Base-by-base conservation (phyloP, 2,113 vertebrate species). In the Mesitornis unicolor region DNA sequence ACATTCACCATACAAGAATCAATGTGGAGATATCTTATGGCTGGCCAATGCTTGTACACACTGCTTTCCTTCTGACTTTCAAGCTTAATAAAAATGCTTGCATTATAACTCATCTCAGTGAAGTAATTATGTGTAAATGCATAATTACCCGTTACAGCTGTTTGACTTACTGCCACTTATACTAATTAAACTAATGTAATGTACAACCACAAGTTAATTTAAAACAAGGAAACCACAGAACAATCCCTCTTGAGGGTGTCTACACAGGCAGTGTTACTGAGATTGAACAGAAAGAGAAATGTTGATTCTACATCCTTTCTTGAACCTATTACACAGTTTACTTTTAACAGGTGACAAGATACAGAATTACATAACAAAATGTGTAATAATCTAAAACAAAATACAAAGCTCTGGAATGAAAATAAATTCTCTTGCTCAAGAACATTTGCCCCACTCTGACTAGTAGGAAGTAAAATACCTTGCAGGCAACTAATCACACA, bases 101-200 rank as follows among this genome's bases (percentile, higher is more conserved):
- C 19, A 57, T 91, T 79, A 53, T 79, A 90, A 90, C 71, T 87
- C 71, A 92, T 50, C 63, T 92, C 61, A 45, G 74, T 42, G 57
- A 94, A 94, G 85, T 60, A 93, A 96, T 96, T 87, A 87, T 22
- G 21, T 90, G 57, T 82, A 97, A 96, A 90, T 87, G 74, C 70
- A 90, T 93, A 90, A 97, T 94, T 93, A 91, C 15, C n/a, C 3
- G 0, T 92, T 95, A 87, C 85, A 93, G 70, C 63, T 93, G 42
- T 94, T 94, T 93, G 85, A 85, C 67, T 94, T 93, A 84, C 82
- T 96, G 85, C 61, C 45, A 57, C 20, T 91, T 83, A 68, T 7
- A 91, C 61, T 90, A 91, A 93, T 95, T 94, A 91, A 89, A 51
- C 25, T 57, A 85, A 88, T 50, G 67, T 57, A 67, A 76, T 83